These are phyloP conservation scores for Chaetodon trifascialis DNA, from an alignment of 2,113 vertebrate species.

Conservation along the genomic window DNA sequence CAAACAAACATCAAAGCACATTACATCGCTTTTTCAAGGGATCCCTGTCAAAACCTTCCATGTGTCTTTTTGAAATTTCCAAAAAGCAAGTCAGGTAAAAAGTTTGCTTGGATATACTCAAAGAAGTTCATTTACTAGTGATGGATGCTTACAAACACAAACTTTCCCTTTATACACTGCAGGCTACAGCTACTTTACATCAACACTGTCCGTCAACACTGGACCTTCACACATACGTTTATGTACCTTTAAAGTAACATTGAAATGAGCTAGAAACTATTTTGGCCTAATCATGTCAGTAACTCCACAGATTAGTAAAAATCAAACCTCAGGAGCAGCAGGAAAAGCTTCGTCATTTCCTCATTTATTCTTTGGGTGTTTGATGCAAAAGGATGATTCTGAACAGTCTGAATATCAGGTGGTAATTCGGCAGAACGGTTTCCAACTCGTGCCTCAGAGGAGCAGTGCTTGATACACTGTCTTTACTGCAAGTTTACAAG, in stretches of 20 bases:
- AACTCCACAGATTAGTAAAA: background rate
- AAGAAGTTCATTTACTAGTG: background rate
- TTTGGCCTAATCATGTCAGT: background rate
- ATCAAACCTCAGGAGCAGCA: background rate
- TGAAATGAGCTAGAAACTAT: background rate
- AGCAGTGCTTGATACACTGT: background rate
- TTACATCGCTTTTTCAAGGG: background rate
- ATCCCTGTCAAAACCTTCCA: slow-evolving; percentile 16
- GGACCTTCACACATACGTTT: background rate
- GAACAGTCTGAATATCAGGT: background rate
- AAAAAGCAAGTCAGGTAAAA: slow-evolving; percentile 20
- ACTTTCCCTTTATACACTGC: background rate
- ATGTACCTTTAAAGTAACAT: background rate
- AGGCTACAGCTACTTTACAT: background rate
- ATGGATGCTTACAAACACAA: slow-evolving; percentile 18
- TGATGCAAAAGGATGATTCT: background rate
- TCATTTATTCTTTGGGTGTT: background rate
- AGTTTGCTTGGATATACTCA: background rate
- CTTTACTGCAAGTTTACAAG: slow-evolving; percentile 18
- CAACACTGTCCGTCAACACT: background rate
- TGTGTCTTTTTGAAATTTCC: slow-evolving; percentile 26
- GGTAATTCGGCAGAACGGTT: background rate
- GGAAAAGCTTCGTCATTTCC: background rate
- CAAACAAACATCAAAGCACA: slow-evolving; percentile 56
- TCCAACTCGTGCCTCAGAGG: slow-evolving; percentile 9